These are phyloP conservation scores for Cinclus mexicanus DNA, from an alignment of 2,113 vertebrate species.

Conservation along the genomic window DNA sequence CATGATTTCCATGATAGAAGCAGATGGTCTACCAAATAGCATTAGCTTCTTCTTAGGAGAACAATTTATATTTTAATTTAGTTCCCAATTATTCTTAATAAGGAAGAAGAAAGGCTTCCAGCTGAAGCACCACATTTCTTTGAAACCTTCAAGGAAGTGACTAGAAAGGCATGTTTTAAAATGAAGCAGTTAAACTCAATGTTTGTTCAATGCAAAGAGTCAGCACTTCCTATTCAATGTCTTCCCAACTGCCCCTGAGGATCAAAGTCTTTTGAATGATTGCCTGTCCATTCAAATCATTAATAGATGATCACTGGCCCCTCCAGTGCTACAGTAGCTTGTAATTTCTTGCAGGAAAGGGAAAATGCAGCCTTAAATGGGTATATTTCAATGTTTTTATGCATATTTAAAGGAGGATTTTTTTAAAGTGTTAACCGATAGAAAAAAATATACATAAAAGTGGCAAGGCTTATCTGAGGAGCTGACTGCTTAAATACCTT, in stretches of 20 bases:
- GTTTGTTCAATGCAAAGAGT: slow-evolving; percentile 24
- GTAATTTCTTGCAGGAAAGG: background rate
- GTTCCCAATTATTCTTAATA: background rate
- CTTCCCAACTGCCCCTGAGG: slow-evolving; percentile 15
- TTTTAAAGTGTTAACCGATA: background rate
- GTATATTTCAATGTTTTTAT: background rate
- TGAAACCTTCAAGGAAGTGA: slow-evolving; percentile 19
- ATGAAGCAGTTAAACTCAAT: slow-evolving; percentile 22
- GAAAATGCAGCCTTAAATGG: background rate
- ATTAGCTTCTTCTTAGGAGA: background rate
- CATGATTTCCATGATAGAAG: background rate
- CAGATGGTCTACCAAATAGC: slow-evolving; percentile 24
- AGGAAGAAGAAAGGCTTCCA: slow-evolving; percentile 15
- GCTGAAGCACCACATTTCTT: slow-evolving; percentile 1
- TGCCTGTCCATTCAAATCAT: slow-evolving; percentile 2
- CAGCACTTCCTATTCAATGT: slow-evolving; percentile 48
- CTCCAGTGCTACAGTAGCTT: background rate
- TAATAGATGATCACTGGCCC: background rate
- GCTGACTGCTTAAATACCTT: background rate
- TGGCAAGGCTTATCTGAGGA: background rate
- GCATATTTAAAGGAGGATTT: background rate
- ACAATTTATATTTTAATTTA: slow-evolving; percentile 43
- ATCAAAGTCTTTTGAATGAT: slow-evolving; percentile 42
- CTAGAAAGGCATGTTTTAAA: slow-evolving; percentile 36
- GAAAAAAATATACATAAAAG: background rate